Evolutionary conservation across 2,888 invertebrate species (phyloP), one percentile per base, ranked within the genome.

Genomic region (Luperina nickerlii): DNA sequence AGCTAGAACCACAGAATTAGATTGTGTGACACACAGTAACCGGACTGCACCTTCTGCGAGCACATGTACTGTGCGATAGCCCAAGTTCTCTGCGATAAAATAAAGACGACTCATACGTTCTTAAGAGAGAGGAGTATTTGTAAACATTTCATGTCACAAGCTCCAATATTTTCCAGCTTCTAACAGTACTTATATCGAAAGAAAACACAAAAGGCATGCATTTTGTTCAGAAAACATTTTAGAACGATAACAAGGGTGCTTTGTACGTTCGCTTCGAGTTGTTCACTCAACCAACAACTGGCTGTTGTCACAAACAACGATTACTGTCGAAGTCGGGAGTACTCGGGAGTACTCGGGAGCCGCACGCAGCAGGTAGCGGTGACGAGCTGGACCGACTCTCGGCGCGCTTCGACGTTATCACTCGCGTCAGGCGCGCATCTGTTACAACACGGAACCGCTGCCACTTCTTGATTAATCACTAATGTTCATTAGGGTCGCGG

Each of bases 111-210:
- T 73, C 66, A 67, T 74, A 74, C 24, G 66, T 69, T 32, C 57
- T 48, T 70, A 77, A 38, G 65, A 62, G 32, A n/a, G 65, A 20
- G 15, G 66, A 78, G 84, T 76, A 77, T 87, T 84, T 79, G 87
- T 87, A 74, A 87, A 85, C 84, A 84, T 83, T 87, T 84, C 48
- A 51, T 70, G 65, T 73, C 84, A 73, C 78, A 60, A 70, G 54
- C 72, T 75, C 20, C 84, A 73, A 84, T 79, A 76, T 84, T 70
- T 78, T 51, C 74, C 62, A 63, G 73, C 74, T 32, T 32, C 57
- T 48, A 42, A 65, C 67, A 62, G 67, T 78, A 77, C 84, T 76
- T 84, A 79, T 84, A 84, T 84, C 65, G 66, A 79, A 76, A 79
- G 87, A 79, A 84, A 87, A 87, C 77, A 84, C 48, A 87, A 84